Base-by-base conservation (phyloP, 2,797 vertebrate genomes). In the Pseudotriccus pelzelni region DNA sequence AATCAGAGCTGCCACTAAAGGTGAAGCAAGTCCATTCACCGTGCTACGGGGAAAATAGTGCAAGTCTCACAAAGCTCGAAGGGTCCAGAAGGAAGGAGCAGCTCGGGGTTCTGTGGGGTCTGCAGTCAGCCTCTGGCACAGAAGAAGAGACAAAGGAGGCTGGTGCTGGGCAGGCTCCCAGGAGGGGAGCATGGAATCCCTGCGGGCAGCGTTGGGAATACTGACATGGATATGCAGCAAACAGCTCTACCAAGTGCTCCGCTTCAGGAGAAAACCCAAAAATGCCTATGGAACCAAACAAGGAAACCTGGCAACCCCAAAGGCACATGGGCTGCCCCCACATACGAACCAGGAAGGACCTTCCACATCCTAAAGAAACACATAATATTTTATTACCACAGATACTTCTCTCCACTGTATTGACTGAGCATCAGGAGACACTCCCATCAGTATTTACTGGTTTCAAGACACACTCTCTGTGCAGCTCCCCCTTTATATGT, bases 301-400 rank as follows among this genome's bases (percentile, higher is more conserved):
- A 36, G 20, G 39, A 62, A 56, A 66, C 8, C 9, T 74, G 34
- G 18, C 50, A 91, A 41, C 13, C 43, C 46, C n/a, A 23, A 67
- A 67, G 47, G 41, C 56, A 63, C 32, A 1, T 1, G 17, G 28
- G 41, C 46, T 58, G 46, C 49, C 44, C 63, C 52, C 43, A 62
- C 13, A 4, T 3, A 36, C 0, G 27, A 81, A 16, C 23, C 63
- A 63, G 59, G 25, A 52, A 81, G 0, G 1, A 36, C 66, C n/a
- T 19, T 77, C 28, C 56, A 87, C 12, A 7, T 6, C 24, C 20
- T 49, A 58, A 53, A 46, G 39, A 81, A 84, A 43, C 19, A 41
- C 10, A 21, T n/a, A 20, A 4, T 12, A 25, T 56, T 64, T 56
- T 46, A 56, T 64, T 32, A 44, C 7, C 63, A 76, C 67, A 53